These are phyloP conservation scores for Cheilinus undulatus DNA, from an alignment of 2,113 vertebrate species.

Conservation along the genomic window DNA sequence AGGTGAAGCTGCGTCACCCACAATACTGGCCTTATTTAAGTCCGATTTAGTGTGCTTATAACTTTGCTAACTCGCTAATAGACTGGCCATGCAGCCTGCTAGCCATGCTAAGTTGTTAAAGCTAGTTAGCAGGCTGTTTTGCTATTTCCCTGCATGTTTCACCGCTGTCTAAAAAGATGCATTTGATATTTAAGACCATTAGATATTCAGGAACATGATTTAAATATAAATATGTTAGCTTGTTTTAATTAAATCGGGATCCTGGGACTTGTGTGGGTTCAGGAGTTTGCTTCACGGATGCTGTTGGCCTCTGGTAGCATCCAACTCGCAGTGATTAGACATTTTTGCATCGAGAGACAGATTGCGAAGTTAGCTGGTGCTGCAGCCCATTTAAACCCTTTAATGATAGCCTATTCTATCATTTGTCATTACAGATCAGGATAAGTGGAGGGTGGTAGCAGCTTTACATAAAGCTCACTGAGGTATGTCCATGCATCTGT, in stretches of 20 bases:
- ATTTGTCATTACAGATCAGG: background rate
- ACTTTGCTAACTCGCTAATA: constrained; percentile 1
- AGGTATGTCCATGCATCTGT: background rate
- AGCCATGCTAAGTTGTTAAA: constrained; percentile 35
- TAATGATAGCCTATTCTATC: background rate
- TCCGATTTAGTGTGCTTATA: background rate
- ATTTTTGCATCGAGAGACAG: too few species aligned
- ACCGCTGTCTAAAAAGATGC: background rate
- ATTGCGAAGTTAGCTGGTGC: background rate
- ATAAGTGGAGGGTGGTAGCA: constrained; percentile 2
- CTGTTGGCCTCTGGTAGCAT: constrained; percentile 18
- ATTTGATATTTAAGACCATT: fast-evolving
- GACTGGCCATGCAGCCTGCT: constrained; percentile 15
- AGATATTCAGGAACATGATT: fast-evolving
- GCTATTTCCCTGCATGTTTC: background rate
- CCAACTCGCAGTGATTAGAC: background rate
- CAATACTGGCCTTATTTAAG: fast-evolving
- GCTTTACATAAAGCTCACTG: background rate
- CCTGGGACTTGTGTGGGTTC: background rate
- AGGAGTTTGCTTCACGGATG: background rate
- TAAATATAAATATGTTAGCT: too few species aligned
- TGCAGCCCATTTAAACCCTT: background rate
- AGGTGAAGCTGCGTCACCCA: background rate
- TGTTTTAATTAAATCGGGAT: background rate
- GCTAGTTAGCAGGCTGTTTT: constrained; percentile 46